Evolutionary conservation across 37 sponge, comb jelly and placozoan genomes (phyloP).

Genomic region (Agelas oroides): DNA sequence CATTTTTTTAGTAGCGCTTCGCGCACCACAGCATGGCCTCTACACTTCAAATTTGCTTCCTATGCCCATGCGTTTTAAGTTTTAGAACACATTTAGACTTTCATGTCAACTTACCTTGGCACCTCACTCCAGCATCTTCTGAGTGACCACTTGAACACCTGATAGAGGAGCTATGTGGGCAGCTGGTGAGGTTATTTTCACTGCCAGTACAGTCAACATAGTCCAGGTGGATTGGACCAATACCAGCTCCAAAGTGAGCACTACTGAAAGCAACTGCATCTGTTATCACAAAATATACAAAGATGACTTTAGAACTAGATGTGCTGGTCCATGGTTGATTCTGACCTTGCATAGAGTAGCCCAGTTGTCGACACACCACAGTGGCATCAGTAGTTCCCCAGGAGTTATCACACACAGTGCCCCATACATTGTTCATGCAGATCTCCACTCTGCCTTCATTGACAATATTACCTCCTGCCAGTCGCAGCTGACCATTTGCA

Average conservation of each 20-base stretch:
- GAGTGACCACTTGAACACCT: no score
- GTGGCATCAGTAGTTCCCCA: constrained; percentile 3
- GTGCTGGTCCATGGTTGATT: no score
- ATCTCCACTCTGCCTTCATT: constrained; percentile 2
- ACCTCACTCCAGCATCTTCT: constrained; percentile 23
- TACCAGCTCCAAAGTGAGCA: constrained; percentile 31
- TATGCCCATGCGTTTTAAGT: no score
- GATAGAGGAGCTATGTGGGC: not conserved
- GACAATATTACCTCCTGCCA: not conserved
- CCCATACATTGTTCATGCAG: not conserved
- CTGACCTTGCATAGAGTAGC: not conserved
- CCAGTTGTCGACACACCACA: not conserved
- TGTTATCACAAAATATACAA: not conserved
- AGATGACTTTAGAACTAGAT: no score
- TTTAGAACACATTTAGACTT: no score
- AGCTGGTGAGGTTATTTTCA: constrained; percentile 2
- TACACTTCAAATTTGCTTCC: no score
- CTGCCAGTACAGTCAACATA: constrained; percentile 6
- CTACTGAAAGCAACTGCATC: constrained; percentile 3
- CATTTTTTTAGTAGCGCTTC: no score
- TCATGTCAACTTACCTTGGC: no score
- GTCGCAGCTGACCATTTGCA: not conserved
- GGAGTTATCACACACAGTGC: constrained; percentile 9
- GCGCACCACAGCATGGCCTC: no score
- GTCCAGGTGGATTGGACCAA: constrained; percentile 14